Base-by-base conservation (phyloP, 2,888 invertebrate genomes). In the Tortrix viridana region DNA sequence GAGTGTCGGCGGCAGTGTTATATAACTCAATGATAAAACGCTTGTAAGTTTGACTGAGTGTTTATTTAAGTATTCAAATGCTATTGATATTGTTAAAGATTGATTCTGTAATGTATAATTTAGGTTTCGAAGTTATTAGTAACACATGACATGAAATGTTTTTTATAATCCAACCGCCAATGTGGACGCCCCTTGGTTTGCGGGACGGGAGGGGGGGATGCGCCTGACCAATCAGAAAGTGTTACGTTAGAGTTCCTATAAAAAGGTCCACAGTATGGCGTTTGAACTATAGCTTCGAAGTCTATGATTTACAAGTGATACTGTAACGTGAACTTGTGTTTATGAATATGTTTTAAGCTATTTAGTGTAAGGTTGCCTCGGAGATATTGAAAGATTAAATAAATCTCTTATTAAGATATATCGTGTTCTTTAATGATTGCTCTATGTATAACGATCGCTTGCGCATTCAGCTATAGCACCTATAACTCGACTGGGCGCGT, bases 371-470 rank as follows among this genome's bases (percentile, higher is more conserved):
- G 19, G 18, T 44, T 61, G 56, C 32, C 50, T 61, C 43, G 18
- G 55, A 56, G 44, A 50, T 44, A 61, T n/a, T 61, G 19, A 60
- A 41, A 47, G 12, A 49, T 49, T 47, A 5, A 61, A 46, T 61
- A 61, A 61, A 61, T 38, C 37, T 23, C 49, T 61, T 32, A 14
- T 37, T 16, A 44, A 32, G 5, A 43, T 32, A 19, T 19, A 16
- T 37, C 16, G 37, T 48, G 1, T 47, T 23, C n/a, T 53, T 22
- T 19, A 14, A 20, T 47, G 5, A 19, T 50, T 37, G n/a, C n/a
- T n/a, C n/a, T n/a, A n/a, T n/a, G n/a, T n/a, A n/a, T n/a, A n/a
- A n/a, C n/a, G n/a, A n/a, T n/a, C n/a, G n/a, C n/a, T n/a, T n/a
- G n/a, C n/a, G n/a, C n/a, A n/a, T n/a, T n/a, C n/a, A n/a, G n/a